These are phyloP conservation scores for Sinhomidia bicolor DNA, from an alignment of 2,888 invertebrate genomes.

Conservation along the genomic window DNA sequence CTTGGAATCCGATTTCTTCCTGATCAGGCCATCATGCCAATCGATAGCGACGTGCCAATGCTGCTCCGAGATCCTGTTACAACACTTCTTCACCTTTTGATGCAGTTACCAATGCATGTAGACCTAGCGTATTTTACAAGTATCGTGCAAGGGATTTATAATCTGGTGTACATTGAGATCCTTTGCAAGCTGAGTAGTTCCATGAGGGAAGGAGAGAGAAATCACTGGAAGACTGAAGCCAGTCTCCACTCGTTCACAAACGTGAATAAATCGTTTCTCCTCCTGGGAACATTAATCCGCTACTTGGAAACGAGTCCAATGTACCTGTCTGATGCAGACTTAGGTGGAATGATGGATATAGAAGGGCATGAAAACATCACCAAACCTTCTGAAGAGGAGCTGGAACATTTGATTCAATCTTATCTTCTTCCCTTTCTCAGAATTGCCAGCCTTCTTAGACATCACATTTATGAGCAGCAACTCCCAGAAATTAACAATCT, in stretches of 20 bases:
- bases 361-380: slow-evolving; percentile 26
- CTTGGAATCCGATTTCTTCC: slow-evolving; percentile 79
- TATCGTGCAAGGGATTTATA: slow-evolving; percentile 93
- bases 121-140: slow-evolving; percentile 95
- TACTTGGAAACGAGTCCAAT: slow-evolving; percentile 84
- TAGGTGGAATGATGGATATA: slow-evolving; percentile 78
- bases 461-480: slow-evolving; percentile 87
- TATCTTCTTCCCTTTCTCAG: slow-evolving; percentile 92
- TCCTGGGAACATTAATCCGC: slow-evolving; percentile 82
- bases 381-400: slow-evolving; percentile 79
- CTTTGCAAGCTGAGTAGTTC: slow-evolving; percentile 89
- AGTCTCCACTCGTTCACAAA: slow-evolving; percentile 65
- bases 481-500: slow-evolving; percentile 82
- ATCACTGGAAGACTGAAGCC: slow-evolving; percentile 81
- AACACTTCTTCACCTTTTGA: slow-evolving; percentile 91
- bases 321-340: slow-evolving; percentile 85
- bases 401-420: slow-evolving; percentile 86
- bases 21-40: slow-evolving; percentile 81
- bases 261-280: slow-evolving; percentile 76
- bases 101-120: slow-evolving; percentile 91
- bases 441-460: slow-evolving; percentile 90
- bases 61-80: slow-evolving; percentile 93
- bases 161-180: slow-evolving; percentile 94
- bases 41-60: slow-evolving; percentile 88
- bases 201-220: slow-evolving; percentile 86